Evolutionary conservation across 2,113 vertebrate genomes (phyloP), one percentile per base, ranked within the genome.

Genomic region (Steatornis caripensis): DNA sequence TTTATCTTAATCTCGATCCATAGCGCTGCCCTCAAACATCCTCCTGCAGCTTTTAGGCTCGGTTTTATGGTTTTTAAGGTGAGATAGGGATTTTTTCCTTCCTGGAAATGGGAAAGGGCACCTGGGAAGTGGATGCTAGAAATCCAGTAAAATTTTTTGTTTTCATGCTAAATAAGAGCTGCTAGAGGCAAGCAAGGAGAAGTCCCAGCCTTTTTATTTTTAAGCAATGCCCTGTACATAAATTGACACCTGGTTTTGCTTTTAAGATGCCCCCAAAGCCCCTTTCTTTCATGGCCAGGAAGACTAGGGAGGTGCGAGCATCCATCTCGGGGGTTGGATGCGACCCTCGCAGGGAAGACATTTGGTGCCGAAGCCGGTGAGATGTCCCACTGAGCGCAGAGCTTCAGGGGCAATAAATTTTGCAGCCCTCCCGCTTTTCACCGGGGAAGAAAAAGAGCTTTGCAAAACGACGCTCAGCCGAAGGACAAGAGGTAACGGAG

Each of bases 271-370:
- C 12, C 37, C 4, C n/a, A n/a, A 7, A 18, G 11, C 2, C 8
- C 2, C 0, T 53, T 53, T 66, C 3, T 77, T 72, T 69, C 18
- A 14, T 10, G 16, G 20, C 39, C 43, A 6, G 32, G 45, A 65
- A 24, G 46, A 39, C 0, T 8, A 61, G 24, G 69, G 45, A 66
- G 10, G 20, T 2, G 11, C 0, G 4, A 43, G 22, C 34, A 17
- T 34, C 13, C 12, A 21, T 64, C 34, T 49, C 12, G 0, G 1
- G 24, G 15, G 34, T 9, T 2, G 9, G 41, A 26, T 30, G 21
- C 0, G 3, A 17, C n/a, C 26, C 46, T 72, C 1, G 0, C 1
- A 3, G 26, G 11, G n/a, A 21, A 29, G 22, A 26, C 32, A 30
- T 57, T 43, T 17, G 45, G 26, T 45, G 51, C 37, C 12, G 15